Base-by-base conservation (phyloP, 1,140 invertebrate genomes). In the Orchestia grillus region DNA sequence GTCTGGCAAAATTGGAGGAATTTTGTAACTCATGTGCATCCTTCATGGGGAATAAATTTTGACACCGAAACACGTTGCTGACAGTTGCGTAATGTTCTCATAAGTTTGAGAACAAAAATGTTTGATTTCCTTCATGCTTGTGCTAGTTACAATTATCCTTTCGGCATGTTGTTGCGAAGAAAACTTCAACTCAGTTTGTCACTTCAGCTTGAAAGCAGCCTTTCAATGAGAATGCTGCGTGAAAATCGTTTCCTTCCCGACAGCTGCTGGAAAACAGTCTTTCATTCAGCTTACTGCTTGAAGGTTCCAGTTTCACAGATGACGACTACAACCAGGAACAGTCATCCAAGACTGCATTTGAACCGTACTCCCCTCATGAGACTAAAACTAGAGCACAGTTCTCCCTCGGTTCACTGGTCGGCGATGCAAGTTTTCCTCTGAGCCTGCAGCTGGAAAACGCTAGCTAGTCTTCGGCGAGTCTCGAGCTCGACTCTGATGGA, bases 401-500 rank as follows among this genome's bases (percentile, higher is more conserved):
- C 19, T 19, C 15, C 28, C 62, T 77, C 62, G 36, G 62, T 15
- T 36, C 36, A 1, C 28, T 77, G 62, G 15, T 77, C 1, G 62
- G 36, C 11, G 36, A 77, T 28, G 62, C 62, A 15, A 77, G 62
- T 36, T 77, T 28, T 77, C 11, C 62, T 77, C 62, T 77, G 28
- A 8, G 62, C 62, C 62, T 90, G 88, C 43, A 23, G 28, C n/a
- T 90, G 88, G n/a, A 90, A 90, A 90, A 41, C 88, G 88, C n/a
- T 41, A 44, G 88, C 88, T 19, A 90, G 88, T 90, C 88, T 90
- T 19, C 3, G 44, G 92, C 92, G 44, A 77, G 87, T 96, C 92
- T 47, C 44, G 95, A 43, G 41, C 96, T 96, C 96, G 87, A 90
- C 94, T 91, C 96, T 97, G 96, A 97, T 97, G 96, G 96, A 97